Evolutionary conservation across 2,113 vertebrate genomes (phyloP), one percentile per base, ranked within the genome.

Genomic region (Talpa occidentalis): DNA sequence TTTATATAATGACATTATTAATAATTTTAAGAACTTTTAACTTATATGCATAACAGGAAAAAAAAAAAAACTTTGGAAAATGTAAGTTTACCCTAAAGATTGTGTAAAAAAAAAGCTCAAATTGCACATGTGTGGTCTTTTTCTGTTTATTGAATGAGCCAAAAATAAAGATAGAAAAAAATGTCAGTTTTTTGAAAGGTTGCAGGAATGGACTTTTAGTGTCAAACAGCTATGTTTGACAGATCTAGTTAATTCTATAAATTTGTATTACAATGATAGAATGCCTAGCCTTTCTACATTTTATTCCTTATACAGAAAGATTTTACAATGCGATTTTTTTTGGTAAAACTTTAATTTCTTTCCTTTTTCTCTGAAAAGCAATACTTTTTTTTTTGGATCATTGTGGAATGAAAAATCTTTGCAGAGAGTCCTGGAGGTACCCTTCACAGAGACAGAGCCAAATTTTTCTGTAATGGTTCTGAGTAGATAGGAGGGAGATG

Each of bases 1-100:
- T 91, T 93, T 90, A 73, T 67, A 49, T 81, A 86, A 81, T 66
- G 59, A 73, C n/a, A 56, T 66, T 83, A 92, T 88, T 93, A 91
- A 66, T 24, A 78, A 54, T 14, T 69, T 0, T 47, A 78, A 93
- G n/a, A 91, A 79, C 11, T 64, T 88, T 80, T 76, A 86, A 91
- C 3, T 69, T 59, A 42, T 67, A 86, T 91, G n/a, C 6, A 83
- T 83, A 83, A 91, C 52, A 93, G n/a, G n/a, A n/a, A 49, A 49
- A 49, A 49, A 28, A 47, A 91, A 88, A 78, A 15, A 3, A 8
- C 73, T 35, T 35, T 60, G 30, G 11, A 37, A 93, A 85, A 82
- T 28, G 10, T 72, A 85, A 8, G 5, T 85, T 78, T 56, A 85
- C 15, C 79, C 30, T 86, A 82, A 95, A 73, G 3, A 49, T 8